These are phyloP conservation scores for Mus pahari DNA, from an alignment of 2,113 vertebrate species.

Conservation along the genomic window DNA sequence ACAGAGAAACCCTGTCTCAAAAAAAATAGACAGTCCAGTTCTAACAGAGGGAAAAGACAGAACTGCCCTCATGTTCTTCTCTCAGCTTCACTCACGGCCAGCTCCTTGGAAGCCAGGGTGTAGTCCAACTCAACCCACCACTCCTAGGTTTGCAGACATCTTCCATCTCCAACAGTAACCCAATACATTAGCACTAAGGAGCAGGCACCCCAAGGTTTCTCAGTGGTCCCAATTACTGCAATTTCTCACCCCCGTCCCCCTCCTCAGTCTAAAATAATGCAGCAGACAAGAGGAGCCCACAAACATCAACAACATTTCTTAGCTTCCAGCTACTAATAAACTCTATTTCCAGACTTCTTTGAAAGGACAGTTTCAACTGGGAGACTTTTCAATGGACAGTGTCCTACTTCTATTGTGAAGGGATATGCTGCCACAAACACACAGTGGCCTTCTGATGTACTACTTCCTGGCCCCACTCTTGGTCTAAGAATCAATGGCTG, in stretches of 20 bases:
- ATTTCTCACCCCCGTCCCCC: not conserved
- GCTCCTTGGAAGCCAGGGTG: not conserved
- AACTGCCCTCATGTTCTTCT: not conserved
- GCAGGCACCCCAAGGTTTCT: not conserved
- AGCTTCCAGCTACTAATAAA: not conserved
- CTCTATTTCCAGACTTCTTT: not conserved
- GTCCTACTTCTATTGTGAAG: not conserved
- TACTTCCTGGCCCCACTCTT: not conserved
- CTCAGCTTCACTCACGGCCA: not conserved
- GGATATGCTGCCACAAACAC: not conserved
- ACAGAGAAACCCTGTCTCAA: too few relatives aligned
- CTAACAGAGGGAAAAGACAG: too few relatives aligned
- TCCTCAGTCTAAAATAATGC: not conserved
- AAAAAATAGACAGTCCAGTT: not conserved
- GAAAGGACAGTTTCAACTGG: not conserved
- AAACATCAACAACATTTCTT: not conserved
- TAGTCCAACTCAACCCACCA: not conserved
- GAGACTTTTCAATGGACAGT: not conserved
- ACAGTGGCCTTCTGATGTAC: not conserved
- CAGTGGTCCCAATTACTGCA: not conserved
- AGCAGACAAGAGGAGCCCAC: not conserved
- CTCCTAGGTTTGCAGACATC: not conserved
- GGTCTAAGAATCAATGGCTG: not conserved
- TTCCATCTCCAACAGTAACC: not conserved
- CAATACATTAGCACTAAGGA: not conserved